Conservation (phyloP, 1,140 invertebrate species). For the Camponotus floridanus region DNA sequence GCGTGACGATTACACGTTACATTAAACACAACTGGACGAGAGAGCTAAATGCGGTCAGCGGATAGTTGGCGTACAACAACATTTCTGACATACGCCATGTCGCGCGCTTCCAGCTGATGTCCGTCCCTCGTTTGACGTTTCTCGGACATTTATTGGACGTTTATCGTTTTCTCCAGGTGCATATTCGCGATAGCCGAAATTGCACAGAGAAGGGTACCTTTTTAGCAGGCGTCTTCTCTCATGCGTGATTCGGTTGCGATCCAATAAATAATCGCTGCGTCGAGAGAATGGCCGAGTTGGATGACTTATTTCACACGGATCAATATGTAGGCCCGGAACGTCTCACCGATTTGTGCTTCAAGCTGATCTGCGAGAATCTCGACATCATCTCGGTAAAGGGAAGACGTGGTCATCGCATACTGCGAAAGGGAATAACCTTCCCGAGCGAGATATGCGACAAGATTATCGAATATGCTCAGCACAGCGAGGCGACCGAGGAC, state of each 20-base stretch:
- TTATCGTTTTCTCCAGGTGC: background rate
- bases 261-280: conserved; percentile 32
- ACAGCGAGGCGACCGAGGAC: conserved; percentile 85
- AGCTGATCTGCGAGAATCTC: conserved; percentile 89
- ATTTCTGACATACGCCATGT: conserved; percentile 30
- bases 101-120: conserved; percentile 48
- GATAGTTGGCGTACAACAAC: background rate
- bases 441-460: conserved; percentile 91
- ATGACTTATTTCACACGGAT: conserved; percentile 78
- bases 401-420: conserved; percentile 79
- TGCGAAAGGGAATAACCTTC: conserved; percentile 87
- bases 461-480: conserved; percentile 88
- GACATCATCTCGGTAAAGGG: conserved; percentile 87
- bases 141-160: background rate
- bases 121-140: conserved; percentile 11
- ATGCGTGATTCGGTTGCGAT: conserved; percentile 58
- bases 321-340: conserved; percentile 80
- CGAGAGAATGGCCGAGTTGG: conserved; percentile 80
- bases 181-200: conserved; percentile 65
- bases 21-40: background rate
- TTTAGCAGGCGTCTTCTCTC: conserved; percentile 15
- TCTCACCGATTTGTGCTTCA: conserved; percentile 88
- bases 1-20: background rate
- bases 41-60: conserved; percentile 1
- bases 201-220: conserved; percentile 61